A percentile compares a stretch with the other conserved stretches of the same genome.
These are phyloP conservation scores for Drosophila mayri DNA, from an alignment of 1,140 invertebrate species.

Conservation along the genomic window DNA sequence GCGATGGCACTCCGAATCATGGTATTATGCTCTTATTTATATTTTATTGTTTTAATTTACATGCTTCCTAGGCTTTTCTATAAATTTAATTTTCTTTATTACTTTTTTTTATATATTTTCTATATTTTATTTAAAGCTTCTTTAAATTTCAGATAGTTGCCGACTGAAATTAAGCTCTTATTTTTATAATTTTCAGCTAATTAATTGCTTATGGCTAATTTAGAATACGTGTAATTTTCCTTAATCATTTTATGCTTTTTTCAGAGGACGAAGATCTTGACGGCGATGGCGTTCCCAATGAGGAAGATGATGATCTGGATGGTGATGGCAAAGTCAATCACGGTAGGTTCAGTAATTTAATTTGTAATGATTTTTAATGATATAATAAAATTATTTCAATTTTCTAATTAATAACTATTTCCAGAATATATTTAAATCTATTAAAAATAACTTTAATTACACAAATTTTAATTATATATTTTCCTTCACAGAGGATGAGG, in stretches of 20 bases:
- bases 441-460: background rate
- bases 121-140: background rate
- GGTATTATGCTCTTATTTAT: slow-evolving; percentile 32
- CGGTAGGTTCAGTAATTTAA: slow-evolving; percentile 16
- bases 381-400: background rate
- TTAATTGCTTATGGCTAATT: background rate
- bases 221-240: background rate
- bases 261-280: slow-evolving; percentile 72
- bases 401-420: background rate
- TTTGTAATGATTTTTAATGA: slow-evolving; percentile 12
- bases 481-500: slow-evolving; percentile 53
- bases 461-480: background rate
- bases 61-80: background rate
- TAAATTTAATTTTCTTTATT: background rate
- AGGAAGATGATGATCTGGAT: slow-evolving; percentile 78
- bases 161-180: background rate
- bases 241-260: slow-evolving; percentile 12
- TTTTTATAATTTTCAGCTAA: slow-evolving; percentile 1
- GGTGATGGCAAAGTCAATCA: slow-evolving; percentile 74
- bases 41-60: background rate
- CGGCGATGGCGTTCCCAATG: slow-evolving; percentile 75
- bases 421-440: background rate
- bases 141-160: slow-evolving; percentile 15
- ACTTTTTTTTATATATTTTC: no score
- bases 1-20: slow-evolving; percentile 73